Base-by-base conservation (phyloP, 1,140 invertebrate genomes). In the Alviniconcha marisindica region DNA sequence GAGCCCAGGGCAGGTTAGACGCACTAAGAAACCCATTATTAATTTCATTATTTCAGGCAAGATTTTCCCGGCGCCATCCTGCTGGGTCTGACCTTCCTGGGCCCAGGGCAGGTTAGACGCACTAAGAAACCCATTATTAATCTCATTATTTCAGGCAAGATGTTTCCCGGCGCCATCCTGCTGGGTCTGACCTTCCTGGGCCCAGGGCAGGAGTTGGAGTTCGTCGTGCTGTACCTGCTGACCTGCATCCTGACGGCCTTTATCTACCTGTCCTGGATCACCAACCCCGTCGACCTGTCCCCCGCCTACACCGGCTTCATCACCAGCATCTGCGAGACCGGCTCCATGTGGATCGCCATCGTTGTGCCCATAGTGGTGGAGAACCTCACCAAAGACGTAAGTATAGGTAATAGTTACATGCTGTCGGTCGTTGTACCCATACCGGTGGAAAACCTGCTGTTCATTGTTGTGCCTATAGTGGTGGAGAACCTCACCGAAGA, bases 241-340 rank as follows among this genome's bases (percentile, higher is more conserved):
- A 66, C 42, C 24, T 78, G 60, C 54, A 44, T 76, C 15, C n/a
- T 71, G 48, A 7, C 76, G 54, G 77, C 77, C 33, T 80, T 80
- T 40, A 54, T 48, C 38, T 84, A 84, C 63, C 44, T 81, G 10
- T 31, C 66, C 10, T 84, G 83, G 83, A 54, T 84, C 63, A 56
- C 71, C 48, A 84, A 84, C 69, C 77, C 83, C 10, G 77, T 84
- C 38, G 83, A 84, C 54, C 69, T 84, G 12, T 66, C 77, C 4
- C 83, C 83, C 1, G 83, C 83, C 51, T 84, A 84, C 44, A 80
- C 83, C 18, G 83, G 83, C 0, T 76, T 84, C 83, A 84, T 84
- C 42, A 77, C 78, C n/a, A 56, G 69, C 4, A 33, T 84, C 31
- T 80, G 83, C 56, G 83, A 84, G 83, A 69, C 78, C 18, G 83